Evolutionary conservation across 1,140 invertebrate species (phyloP), one percentile per base, ranked within the genome.

Genomic region (Spodoptera frugiperda): DNA sequence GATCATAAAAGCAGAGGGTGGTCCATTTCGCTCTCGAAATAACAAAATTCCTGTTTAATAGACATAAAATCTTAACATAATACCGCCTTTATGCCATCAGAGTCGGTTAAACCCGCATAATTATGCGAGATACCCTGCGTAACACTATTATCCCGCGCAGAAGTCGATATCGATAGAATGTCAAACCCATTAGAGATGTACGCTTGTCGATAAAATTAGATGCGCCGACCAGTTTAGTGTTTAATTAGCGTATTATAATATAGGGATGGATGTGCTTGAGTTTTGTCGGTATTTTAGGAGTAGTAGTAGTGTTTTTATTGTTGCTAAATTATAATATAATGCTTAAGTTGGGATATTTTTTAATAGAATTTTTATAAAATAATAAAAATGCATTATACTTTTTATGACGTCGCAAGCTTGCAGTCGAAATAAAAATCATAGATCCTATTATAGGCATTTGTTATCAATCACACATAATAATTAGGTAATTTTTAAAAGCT

Each of bases 101-200:
- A 63, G 15, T 63, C 33, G 59, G 59, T 12, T 44, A 44, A 63
- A 9, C 33, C 33, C 33, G 59, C 59, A 63, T 63, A 63, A 63
- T 63, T 63, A 63, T 63, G 9, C 12, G 1, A 63, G 33, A 63
- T 63, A 63, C 44, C 59, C 59, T 44, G 33, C 15, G 44, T 33
- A 63, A 63, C 59, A 63, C 59, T 63, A 63, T 63, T 44, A 63
- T 63, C 59, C 17, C 17, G 17, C 15, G 21, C 4, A 44, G 59
- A 63, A 63, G 30, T 63, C 17, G 59, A 63, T 63, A 63, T 63
- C 59, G 59, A 63, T 63, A 63, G 59, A 63, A 63, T 63, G 33
- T 63, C 33, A 63, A 17, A 11, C 30, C 33, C 59, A 63, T 63
- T 63, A 63, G 59, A 63, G 59, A 63, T 63, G 59, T 63, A 63